Evolutionary conservation across 1,140 invertebrate species (phyloP).

Genomic region (Meteorus sp.): DNA sequence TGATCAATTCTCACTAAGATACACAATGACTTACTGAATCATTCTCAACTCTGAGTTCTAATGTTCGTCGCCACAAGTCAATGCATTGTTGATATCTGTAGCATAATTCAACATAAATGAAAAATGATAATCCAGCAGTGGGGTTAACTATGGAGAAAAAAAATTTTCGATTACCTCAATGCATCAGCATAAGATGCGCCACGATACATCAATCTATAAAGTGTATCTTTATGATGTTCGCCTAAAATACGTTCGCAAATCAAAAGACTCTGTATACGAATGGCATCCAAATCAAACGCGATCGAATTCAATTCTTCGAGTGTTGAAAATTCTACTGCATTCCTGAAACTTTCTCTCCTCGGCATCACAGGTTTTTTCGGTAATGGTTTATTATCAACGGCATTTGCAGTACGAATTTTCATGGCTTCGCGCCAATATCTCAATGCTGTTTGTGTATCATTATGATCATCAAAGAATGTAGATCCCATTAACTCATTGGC

Average conservation of each 20-base stretch:
- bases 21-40: slow-evolving; percentile 67
- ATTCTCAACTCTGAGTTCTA: slow-evolving; percentile 77
- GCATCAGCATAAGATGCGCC: slow-evolving; percentile 87
- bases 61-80: slow-evolving; percentile 79
- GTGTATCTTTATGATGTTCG: slow-evolving; percentile 78
- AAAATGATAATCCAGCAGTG: neutral
- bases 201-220: slow-evolving; percentile 75
- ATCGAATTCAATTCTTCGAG: slow-evolving; percentile 72
- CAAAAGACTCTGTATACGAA: slow-evolving; percentile 80
- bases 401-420: slow-evolving; percentile 57
- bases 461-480: slow-evolving; percentile 82
- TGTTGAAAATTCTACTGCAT: slow-evolving; percentile 72
- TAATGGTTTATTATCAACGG: slow-evolving; percentile 43
- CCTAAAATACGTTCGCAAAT: slow-evolving; percentile 83
- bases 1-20: too few relatives aligned
- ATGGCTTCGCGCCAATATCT: slow-evolving; percentile 71
- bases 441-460: slow-evolving; percentile 68
- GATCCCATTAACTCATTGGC: slow-evolving; percentile 83
- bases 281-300: slow-evolving; percentile 74
- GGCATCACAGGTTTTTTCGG: slow-evolving; percentile 63
- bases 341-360: slow-evolving; percentile 65
- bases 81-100: slow-evolving; percentile 79
- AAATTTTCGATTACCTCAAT: slow-evolving; percentile 52
- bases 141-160: too few relatives aligned
- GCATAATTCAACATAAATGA: slow-evolving; percentile 7